A percentile compares a stretch with the other conserved stretches of the same genome.
These are phyloP conservation scores for Megalurothrips usitatus DNA, from an alignment of 2,888 invertebrate genomes.

Conservation along the genomic window DNA sequence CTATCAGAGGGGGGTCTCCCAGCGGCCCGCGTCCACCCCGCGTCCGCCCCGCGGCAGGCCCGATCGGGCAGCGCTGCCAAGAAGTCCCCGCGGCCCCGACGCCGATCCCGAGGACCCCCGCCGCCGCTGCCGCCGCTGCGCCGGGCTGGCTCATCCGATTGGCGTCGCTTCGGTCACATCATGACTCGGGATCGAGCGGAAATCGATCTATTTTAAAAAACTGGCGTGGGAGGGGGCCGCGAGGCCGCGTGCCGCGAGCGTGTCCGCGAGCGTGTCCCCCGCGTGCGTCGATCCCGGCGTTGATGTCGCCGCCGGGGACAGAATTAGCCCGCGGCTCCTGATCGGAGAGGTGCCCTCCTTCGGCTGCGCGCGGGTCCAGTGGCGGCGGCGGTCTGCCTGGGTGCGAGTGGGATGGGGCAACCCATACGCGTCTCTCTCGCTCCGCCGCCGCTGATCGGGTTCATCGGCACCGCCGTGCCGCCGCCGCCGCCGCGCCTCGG, in stretches of 20 bases:
- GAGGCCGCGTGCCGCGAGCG: not conserved
- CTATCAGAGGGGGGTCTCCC: not conserved
- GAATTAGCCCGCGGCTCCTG: not conserved
- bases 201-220: constrained; percentile 17
- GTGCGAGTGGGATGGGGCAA: too few species aligned
- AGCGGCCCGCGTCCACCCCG: not conserved
- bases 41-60: not conserved
- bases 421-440: too few species aligned
- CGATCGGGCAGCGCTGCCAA: not conserved
- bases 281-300: not conserved
- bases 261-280: too few species aligned
- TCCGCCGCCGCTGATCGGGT: too few species aligned
- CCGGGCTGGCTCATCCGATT: not conserved
- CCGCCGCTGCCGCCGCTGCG: not conserved
- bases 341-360: not conserved
- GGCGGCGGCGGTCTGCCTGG: not conserved
- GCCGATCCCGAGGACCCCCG: not conserved
- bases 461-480: too few species aligned
- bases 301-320: not conserved
- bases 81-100: not conserved
- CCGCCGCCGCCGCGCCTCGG: too few species aligned
- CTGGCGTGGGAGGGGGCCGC: not conserved
- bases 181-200: constrained; percentile 12
- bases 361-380: not conserved
- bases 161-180: not conserved